These are phyloP conservation scores for Typhlichthys subterraneus DNA, from an alignment of 2,797 vertebrate genomes.

Conservation along the genomic window DNA sequence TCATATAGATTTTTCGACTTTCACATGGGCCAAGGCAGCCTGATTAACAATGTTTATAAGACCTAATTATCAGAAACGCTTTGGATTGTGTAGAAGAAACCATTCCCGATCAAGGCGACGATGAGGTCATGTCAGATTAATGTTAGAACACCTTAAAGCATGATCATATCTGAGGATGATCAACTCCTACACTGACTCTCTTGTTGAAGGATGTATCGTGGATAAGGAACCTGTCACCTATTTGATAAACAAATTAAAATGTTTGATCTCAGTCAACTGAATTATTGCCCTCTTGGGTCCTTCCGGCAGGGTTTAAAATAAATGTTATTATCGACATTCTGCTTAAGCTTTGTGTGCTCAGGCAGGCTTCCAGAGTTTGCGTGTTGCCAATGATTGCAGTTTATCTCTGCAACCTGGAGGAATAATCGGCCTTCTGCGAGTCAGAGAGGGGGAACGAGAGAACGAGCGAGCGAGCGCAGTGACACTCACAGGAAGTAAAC, in stretches of 20 bases:
- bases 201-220: not conserved
- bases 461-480: slow-evolving; percentile 8
- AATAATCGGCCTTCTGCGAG: slow-evolving; percentile 22
- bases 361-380: not conserved
- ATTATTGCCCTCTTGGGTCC: not conserved
- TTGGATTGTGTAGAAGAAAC: not conserved
- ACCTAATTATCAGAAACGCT: slow-evolving; percentile 11
- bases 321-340: not conserved
- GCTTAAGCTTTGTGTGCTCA: not conserved
- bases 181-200: not conserved
- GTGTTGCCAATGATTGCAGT: slow-evolving; percentile 19
- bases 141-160: too few species aligned
- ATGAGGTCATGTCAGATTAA: too few species aligned
- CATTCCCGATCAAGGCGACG: not conserved
- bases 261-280: not conserved
- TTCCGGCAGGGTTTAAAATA: not conserved
- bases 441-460: slow-evolving; percentile 4
- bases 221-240: slow-evolving; percentile 6
- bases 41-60: slow-evolving; percentile 12
- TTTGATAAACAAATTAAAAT: slow-evolving; percentile 4
- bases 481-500: slow-evolving; percentile 22
- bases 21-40: not conserved
- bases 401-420: slow-evolving; percentile 13
- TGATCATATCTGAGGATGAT: not conserved
- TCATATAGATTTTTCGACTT: slow-evolving; percentile 6